These are phyloP conservation scores for Mungos mungo DNA, from an alignment of 2,113 vertebrate genomes.

Conservation along the genomic window DNA sequence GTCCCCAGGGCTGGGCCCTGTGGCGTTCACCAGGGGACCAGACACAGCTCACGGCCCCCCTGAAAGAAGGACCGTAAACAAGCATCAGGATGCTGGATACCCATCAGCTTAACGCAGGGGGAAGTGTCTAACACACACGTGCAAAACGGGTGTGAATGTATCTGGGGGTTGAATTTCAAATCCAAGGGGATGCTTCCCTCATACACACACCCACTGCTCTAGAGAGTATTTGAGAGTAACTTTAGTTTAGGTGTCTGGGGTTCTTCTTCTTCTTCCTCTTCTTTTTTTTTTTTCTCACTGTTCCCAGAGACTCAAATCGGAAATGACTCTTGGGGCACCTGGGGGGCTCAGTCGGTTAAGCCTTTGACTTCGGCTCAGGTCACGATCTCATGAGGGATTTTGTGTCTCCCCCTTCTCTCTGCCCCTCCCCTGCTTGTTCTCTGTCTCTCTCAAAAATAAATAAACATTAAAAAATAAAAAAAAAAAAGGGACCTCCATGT, in stretches of 20 bases:
- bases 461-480: too few relatives aligned
- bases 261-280: not conserved
- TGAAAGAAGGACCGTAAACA: not conserved
- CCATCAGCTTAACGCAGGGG: not conserved
- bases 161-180: not conserved
- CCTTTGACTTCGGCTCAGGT: too few relatives aligned
- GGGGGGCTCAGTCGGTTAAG: too few relatives aligned
- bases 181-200: not conserved
- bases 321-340: not conserved
- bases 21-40: fast-evolving
- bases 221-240: not conserved
- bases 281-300: not conserved
- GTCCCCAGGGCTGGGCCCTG: not conserved
- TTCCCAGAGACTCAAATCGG: not conserved
- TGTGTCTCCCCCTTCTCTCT: too few relatives aligned
- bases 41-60: not conserved
- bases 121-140: not conserved
- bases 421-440: too few relatives aligned
- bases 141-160: not conserved
- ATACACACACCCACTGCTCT: not conserved
- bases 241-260: not conserved
- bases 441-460: too few relatives aligned
- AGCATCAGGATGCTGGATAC: not conserved
- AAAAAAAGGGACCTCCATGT: too few relatives aligned
- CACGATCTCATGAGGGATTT: too few relatives aligned